Evolutionary conservation across 2,888 invertebrate genomes (phyloP).

Genomic region (Melanargia galathea): DNA sequence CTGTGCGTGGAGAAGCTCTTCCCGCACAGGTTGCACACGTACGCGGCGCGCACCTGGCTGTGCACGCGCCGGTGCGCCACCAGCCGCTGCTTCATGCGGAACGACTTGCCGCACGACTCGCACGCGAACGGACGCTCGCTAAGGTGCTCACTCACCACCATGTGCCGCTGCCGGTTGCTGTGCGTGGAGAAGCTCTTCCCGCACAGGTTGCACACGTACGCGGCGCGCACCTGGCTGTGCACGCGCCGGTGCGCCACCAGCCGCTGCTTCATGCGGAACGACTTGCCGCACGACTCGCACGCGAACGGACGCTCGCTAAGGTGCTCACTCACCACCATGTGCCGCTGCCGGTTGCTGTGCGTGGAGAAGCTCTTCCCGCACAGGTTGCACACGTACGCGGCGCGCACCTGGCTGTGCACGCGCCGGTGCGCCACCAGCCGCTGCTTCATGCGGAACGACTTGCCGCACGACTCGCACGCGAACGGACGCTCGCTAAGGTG

Average conservation of each 20-base stretch:
- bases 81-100: conserved; percentile 67
- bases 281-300: conserved; percentile 67
- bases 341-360: conserved; percentile 69
- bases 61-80: conserved; percentile 69
- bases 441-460: conserved; percentile 69
- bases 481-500: conserved; percentile 62
- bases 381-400: conserved; percentile 57
- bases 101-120: conserved; percentile 65
- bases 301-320: conserved; percentile 66
- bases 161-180: conserved; percentile 70
- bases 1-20: conserved; percentile 71
- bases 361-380: conserved; percentile 73
- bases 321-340: conserved; percentile 70
- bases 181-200: conserved; percentile 71
- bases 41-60: conserved; percentile 53
- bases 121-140: conserved; percentile 72
- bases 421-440: conserved; percentile 65
- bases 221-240: conserved; percentile 56
- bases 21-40: conserved; percentile 63
- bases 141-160: conserved; percentile 65
- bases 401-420: conserved; percentile 58
- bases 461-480: conserved; percentile 68
- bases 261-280: conserved; percentile 68
- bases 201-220: conserved; percentile 62
- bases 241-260: conserved; percentile 67